Base-by-base conservation (phyloP, 2,113 vertebrate genomes). In the Oryzias celebensis region DNA sequence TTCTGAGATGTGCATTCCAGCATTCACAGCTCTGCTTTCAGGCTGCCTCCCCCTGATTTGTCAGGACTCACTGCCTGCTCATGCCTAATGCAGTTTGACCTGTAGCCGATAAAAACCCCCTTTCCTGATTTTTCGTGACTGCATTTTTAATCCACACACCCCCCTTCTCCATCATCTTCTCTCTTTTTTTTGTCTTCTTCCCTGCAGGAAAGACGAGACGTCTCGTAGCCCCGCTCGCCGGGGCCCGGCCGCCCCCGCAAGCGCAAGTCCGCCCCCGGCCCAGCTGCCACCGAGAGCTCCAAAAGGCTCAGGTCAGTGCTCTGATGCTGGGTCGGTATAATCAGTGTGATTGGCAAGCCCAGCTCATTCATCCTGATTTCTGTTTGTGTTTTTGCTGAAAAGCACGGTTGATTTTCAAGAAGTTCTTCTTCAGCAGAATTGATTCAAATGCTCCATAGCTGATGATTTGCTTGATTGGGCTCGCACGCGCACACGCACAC, bases 191-290 rank as follows among this genome's bases (percentile, higher is more conserved):
- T 64, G 57, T 61, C 80, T 68, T 66, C 61, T 55, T 65, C 43
- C 58, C 69, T 63, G 56, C 87, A 98, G 96, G 90, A 95, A 94
- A 75, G 96, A 98, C 0, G 96, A 98, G 81, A 94, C 91, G 67
- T 95, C 93, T 1, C 91, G 95, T 24, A 98, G 96, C 85, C 96
- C 97, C 0, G 96, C 94, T 0, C 93, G 96, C 50, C 87, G 97
- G 0, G 97, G n/a, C 96, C 96, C 0, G 97, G 97, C 6, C 93
- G 97, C 71, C 96, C 97, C 0, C 90, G 96, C 81, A 98, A 98
- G 75, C 91, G 96, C 76, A 97, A 94, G 68, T 94, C 59, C 52
- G 89, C 62, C 85, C 91, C 81, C 69, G 90, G 56, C 81, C 76
- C 85, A 75, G 79, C 77, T 73, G 83, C 68, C 59, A 87, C 87